Conservation (phyloP, 2,888 invertebrate species). For the Habroteleia sp. region DNA sequence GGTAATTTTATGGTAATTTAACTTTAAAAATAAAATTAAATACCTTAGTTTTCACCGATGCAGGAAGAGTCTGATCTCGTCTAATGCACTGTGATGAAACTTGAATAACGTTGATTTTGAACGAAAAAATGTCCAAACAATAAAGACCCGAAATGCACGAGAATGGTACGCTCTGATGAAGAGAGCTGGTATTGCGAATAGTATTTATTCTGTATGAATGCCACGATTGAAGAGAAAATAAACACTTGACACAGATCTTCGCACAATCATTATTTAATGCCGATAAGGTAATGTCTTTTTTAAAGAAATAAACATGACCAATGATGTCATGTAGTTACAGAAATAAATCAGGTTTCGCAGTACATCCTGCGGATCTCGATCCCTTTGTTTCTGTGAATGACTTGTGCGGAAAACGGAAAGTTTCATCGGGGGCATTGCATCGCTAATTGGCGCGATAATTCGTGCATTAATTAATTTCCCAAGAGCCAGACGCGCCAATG, state of each 20-base stretch:
- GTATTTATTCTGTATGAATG: slow-evolving; percentile 17
- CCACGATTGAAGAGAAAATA: slow-evolving; percentile 8
- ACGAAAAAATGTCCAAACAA: not conserved
- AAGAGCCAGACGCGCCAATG: slow-evolving; percentile 53
- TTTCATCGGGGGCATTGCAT: slow-evolving; percentile 73
- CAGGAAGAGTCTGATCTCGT: too few species aligned
- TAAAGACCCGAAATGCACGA: slow-evolving; percentile 2
- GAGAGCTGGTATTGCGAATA: not conserved
- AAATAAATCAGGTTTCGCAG: slow-evolving; percentile 33
- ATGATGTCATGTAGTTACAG: slow-evolving; percentile 32
- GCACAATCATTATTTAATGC: slow-evolving; percentile 15
- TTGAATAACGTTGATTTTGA: too few species aligned
- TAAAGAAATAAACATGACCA: slow-evolving; percentile 33
- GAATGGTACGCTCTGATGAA: slow-evolving; percentile 7
- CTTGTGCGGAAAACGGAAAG: slow-evolving; percentile 69
- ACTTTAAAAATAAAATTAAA: slow-evolving; percentile 16
- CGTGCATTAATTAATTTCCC: slow-evolving; percentile 71
- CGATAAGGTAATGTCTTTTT: slow-evolving; percentile 31
- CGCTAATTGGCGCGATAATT: slow-evolving; percentile 72
- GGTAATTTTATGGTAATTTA: not conserved
- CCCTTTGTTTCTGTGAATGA: slow-evolving; percentile 59
- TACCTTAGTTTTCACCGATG: slow-evolving; percentile 19
- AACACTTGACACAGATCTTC: slow-evolving; percentile 37
- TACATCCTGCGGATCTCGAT: slow-evolving; percentile 39
- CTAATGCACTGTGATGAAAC: too few species aligned